These are phyloP conservation scores for Danaus plexippus DNA, from an alignment of 1,140 invertebrate species.

Conservation along the genomic window DNA sequence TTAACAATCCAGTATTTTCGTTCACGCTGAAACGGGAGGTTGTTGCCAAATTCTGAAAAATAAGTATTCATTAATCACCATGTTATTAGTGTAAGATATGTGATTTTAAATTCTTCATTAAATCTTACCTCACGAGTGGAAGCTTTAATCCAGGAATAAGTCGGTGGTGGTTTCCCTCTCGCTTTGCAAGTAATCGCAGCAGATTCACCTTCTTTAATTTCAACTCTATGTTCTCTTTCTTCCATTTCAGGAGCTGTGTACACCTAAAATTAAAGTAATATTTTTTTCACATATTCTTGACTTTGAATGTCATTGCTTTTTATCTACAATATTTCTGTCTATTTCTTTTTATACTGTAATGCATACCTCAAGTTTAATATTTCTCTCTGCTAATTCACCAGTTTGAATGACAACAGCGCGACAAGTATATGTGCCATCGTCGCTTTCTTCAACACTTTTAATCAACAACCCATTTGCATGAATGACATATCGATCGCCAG, in stretches of 20 bases:
- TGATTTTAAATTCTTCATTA: no score
- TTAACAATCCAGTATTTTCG: slow-evolving; percentile 77
- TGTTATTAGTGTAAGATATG: no score
- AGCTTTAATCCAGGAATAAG: slow-evolving; percentile 84
- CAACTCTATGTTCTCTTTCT: slow-evolving; percentile 70
- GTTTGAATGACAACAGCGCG: slow-evolving; percentile 85
- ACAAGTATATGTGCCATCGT: slow-evolving; percentile 90
- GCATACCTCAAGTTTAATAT: slow-evolving; percentile 84
- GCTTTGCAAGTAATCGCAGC: slow-evolving; percentile 83
- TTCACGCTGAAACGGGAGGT: slow-evolving; percentile 84
- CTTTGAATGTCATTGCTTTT: no score
- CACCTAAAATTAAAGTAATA: slow-evolving; percentile 72
- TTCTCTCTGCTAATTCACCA: slow-evolving; percentile 81
- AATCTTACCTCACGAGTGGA: slow-evolving; percentile 69
- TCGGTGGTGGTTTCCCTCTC: slow-evolving; percentile 85
- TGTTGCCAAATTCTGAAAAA: slow-evolving; percentile 75
- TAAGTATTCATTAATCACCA: slow-evolving; percentile 1
- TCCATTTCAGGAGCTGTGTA: slow-evolving; percentile 82
- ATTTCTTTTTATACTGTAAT: background rate
- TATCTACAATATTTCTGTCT: no score
- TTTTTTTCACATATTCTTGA: no score
- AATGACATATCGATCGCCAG: slow-evolving; percentile 80
- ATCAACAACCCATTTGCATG: slow-evolving; percentile 84
- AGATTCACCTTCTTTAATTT: slow-evolving; percentile 84
- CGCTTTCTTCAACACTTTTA: slow-evolving; percentile 82